Evolutionary conservation across 2,888 invertebrate genomes (phyloP).

Genomic region (Craniophora ligustri): DNA sequence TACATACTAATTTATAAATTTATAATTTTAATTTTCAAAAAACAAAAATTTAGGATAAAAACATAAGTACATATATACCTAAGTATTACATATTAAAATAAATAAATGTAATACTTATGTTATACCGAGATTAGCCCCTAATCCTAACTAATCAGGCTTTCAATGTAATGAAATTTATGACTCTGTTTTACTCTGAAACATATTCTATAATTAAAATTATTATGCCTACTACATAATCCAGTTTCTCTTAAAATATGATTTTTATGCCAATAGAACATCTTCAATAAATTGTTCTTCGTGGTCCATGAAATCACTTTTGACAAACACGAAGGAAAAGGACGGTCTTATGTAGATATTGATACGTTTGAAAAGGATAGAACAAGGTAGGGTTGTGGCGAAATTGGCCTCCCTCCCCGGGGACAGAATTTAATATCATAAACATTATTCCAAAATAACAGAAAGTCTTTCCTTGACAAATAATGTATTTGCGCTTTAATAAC

Average conservation of each 20-base stretch:
- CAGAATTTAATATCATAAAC: slow-evolving; percentile 66
- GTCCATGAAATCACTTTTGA: slow-evolving; percentile 41
- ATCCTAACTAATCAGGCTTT: too few species aligned
- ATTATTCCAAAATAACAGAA: slow-evolving; percentile 62
- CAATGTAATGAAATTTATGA: too few species aligned
- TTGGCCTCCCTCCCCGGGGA: slow-evolving; percentile 54
- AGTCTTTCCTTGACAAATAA: slow-evolving; percentile 55
- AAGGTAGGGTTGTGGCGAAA: slow-evolving; percentile 50
- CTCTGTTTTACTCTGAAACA: too few species aligned
- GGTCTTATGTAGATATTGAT: slow-evolving; percentile 29
- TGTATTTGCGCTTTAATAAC: slow-evolving; percentile 57
- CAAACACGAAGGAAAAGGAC: slow-evolving; percentile 31
- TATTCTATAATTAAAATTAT: too few species aligned
- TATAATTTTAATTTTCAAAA: too few species aligned
- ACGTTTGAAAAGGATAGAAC: slow-evolving; percentile 34
- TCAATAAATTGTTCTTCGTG: slow-evolving; percentile 33
- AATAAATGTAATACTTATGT: too few species aligned
- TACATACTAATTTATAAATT: too few species aligned
- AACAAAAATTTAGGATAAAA: too few species aligned
- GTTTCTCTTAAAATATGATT: slow-evolving; percentile 4
- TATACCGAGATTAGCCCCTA: too few species aligned
- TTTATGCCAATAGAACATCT: slow-evolving; percentile 20
- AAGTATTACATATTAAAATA: too few species aligned
- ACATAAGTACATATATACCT: too few species aligned
- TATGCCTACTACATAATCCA: too few species aligned